Conservation (phyloP, 2,113 vertebrate genomes). For the Cynopterus brachyotis region DNA sequence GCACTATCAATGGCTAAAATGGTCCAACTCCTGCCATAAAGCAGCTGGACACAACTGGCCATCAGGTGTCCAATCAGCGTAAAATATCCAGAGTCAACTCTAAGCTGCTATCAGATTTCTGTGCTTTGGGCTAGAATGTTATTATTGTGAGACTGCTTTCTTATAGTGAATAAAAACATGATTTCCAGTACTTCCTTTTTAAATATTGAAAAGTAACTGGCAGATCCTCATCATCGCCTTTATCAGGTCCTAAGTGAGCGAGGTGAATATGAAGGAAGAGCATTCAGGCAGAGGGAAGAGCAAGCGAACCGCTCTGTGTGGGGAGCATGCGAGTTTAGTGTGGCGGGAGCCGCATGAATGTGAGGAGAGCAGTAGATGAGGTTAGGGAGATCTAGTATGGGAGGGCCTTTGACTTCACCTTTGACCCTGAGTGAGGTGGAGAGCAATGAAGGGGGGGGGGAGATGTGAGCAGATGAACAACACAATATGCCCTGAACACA, state of each 20-base stretch:
- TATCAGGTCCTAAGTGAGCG: neutral
- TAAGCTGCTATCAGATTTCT: neutral
- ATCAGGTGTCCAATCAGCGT: neutral
- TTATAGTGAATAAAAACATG: neutral
- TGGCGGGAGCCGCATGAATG: accelerated
- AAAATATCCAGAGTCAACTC: neutral
- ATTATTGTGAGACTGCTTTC: neutral
- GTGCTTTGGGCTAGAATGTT: neutral
- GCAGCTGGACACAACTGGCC: neutral
- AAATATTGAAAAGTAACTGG: neutral
- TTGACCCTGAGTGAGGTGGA: neutral
- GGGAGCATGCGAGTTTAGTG: neutral
- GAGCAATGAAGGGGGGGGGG: neutral
- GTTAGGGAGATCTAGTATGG: neutral
- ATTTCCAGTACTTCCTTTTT: neutral
- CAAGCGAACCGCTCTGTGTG: no score
- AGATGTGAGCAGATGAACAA: neutral
- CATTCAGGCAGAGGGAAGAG: neutral
- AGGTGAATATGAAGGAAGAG: neutral
- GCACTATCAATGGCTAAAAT: neutral
- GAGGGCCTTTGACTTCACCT: neutral
- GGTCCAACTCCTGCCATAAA: neutral
- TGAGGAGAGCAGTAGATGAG: neutral
- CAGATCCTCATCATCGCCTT: neutral
- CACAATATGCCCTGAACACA: neutral